phyloP scores from a whole-genome alignment of 1,140 invertebrate species.

The Drosophila guanche region DNA sequence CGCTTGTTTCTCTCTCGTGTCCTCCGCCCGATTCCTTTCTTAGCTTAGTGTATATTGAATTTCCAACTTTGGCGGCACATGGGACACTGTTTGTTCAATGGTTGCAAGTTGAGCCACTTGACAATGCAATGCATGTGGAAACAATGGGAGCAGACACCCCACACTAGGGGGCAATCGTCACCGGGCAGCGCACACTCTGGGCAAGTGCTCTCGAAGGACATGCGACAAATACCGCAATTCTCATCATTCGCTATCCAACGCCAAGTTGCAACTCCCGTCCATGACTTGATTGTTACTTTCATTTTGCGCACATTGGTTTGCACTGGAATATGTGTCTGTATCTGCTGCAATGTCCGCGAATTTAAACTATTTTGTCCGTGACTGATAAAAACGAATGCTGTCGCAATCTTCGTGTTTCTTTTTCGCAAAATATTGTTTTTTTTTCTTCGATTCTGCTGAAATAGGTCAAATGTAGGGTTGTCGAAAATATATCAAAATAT shows the following conservation, averaged over 20 bases:
- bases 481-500: not conserved
- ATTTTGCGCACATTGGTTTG: constrained; percentile 78
- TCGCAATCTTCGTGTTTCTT: constrained; percentile 24
- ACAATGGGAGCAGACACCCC: constrained; percentile 99
- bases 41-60: constrained; percentile 90
- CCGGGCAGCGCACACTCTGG: constrained; percentile 99
- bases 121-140: constrained; percentile 99
- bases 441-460: constrained; percentile 53
- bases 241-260: constrained; percentile 99
- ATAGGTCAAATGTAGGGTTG: constrained; percentile 61
- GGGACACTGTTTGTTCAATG: constrained; percentile 97
- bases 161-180: constrained; percentile 99
- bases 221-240: constrained; percentile 99
- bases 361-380: constrained; percentile 6
- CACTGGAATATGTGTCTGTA: constrained; percentile 18
- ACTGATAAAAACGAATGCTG: not conserved
- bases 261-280: constrained; percentile 98
- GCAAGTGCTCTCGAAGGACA: constrained; percentile 98
- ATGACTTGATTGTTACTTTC: constrained; percentile 85
- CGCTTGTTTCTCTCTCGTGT: not conserved
- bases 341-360: constrained; percentile 4
- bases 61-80: constrained; percentile 99
- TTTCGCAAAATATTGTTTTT: constrained; percentile 64
- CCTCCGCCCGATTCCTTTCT: constrained; percentile 8
- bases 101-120: constrained; percentile 99